Evolutionary conservation across 1,140 invertebrate species (phyloP).

Genomic region (Lucilia cuprina): DNA sequence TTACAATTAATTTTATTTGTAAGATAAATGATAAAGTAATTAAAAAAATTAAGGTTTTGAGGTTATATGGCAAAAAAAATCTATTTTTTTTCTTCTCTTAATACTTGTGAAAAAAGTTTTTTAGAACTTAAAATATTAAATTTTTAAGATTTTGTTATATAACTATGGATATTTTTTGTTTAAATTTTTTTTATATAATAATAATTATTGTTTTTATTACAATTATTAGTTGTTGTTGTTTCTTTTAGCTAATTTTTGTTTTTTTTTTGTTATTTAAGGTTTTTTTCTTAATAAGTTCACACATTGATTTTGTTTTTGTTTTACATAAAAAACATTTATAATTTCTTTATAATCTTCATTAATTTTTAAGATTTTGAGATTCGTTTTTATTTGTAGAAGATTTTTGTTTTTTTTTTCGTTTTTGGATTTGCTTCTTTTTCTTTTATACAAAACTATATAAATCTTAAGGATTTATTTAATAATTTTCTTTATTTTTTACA

Average conservation of each 20-base stretch:
- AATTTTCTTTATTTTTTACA: neutral
- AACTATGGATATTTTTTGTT: neutral
- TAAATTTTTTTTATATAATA: neutral
- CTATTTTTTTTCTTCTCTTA: neutral
- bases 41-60: neutral
- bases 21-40: neutral
- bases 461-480: neutral
- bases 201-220: slow-evolving; percentile 18
- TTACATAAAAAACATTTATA: slow-evolving; percentile 30
- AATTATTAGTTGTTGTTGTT: neutral
- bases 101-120: neutral
- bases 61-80: neutral
- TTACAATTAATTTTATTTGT: neutral
- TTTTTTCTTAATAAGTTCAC: slow-evolving; percentile 19
- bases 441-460: slow-evolving; percentile 34
- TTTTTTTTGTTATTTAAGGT: neutral
- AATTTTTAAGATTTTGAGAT: neutral
- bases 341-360: neutral
- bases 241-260: slow-evolving; percentile 20
- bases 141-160: neutral
- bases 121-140: too few species aligned
- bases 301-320: slow-evolving; percentile 27
- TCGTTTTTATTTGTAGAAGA: neutral
- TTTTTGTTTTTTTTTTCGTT: neutral
- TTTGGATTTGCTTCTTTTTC: neutral